Evolutionary conservation across 2,797 vertebrate genomes (phyloP).

Genomic region (Orientallactaga sibirica): DNA sequence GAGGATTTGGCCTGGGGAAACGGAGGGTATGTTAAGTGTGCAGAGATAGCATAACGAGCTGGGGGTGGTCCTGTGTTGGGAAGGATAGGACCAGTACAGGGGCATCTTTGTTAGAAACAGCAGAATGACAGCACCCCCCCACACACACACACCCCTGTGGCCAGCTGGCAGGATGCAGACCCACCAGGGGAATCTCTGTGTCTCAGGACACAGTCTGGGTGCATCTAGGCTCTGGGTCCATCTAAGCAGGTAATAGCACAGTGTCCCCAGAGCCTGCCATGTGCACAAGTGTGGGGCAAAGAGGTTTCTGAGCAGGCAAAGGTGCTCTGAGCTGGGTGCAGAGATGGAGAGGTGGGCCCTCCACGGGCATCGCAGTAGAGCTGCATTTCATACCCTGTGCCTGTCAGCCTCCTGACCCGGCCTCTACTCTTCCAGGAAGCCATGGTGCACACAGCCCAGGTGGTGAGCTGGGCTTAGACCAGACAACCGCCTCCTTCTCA

Average conservation of each 20-base stretch:
- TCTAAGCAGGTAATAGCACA: too few species aligned
- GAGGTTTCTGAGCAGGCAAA: not conserved
- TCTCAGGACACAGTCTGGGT: not conserved
- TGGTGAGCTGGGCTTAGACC: not conserved
- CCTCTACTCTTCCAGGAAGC: not conserved
- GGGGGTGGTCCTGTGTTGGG: not conserved
- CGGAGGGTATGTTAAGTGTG: not conserved
- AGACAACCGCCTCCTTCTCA: accelerated
- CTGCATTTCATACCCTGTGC: not conserved
- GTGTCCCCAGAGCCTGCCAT: not conserved
- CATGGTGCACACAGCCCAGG: too few species aligned
- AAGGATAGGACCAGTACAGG: not conserved
- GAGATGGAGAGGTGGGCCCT: not conserved
- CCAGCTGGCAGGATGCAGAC: not conserved
- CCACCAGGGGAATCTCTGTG: not conserved
- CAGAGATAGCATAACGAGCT: not conserved
- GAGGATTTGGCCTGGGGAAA: not conserved
- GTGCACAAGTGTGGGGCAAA: not conserved
- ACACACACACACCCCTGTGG: too few species aligned
- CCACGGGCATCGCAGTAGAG: too few species aligned
- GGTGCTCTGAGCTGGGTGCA: not conserved
- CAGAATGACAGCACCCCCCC: not conserved
- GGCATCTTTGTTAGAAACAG: not conserved
- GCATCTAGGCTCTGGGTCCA: not conserved
- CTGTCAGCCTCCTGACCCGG: not conserved